Base-by-base conservation (phyloP, 2,888 invertebrate genomes). In the Platypus cylindrus region DNA sequence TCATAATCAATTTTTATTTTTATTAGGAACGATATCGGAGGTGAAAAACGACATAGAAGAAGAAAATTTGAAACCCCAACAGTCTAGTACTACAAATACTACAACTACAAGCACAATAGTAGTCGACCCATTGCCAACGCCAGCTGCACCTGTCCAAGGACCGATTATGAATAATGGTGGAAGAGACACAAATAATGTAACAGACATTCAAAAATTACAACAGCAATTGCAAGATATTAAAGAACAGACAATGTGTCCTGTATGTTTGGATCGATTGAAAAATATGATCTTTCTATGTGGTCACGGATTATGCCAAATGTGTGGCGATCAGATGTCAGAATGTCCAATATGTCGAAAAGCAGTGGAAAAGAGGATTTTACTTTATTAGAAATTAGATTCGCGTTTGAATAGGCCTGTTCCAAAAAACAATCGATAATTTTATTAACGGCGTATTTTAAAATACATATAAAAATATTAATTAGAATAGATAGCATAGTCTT, bases 221-320 rank as follows among this genome's bases (percentile, higher is more conserved):
- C 93, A 95, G 58, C 94, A 95, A 57, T 64, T 97, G 42, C 91
- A 94, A 62, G 95, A 95, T 59, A 94, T 95, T 53, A 94, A 93
- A 59, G 94, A 95, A 63, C 93, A 95, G 91, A 95, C 94, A 2
- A 91, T 93, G 84, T 97, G 95, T 56, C 95, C 95, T 3, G 93
- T 97, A 44, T 97, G 95, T 64, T 71, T 97, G 68, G 95, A 97
- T 66, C 81, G 94, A 18, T 70, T 94, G 54, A 95, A 94, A 68
- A 95, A 97, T 65, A 94, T 97, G 93, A 93, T 94, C 51, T 95
- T 94, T 70, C 72, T 94, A 27, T 95, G 95, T 63, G 95, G 95
- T 4, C 95, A 97, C 63, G 95, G 94, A 47, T 85, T 93, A 44
- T 95, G 95, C 60, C 95, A 95, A 67, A 89, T 93, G 84, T 97